These are phyloP conservation scores for Lycia hirtaria DNA, from an alignment of 2,888 invertebrate genomes.

Conservation along the genomic window DNA sequence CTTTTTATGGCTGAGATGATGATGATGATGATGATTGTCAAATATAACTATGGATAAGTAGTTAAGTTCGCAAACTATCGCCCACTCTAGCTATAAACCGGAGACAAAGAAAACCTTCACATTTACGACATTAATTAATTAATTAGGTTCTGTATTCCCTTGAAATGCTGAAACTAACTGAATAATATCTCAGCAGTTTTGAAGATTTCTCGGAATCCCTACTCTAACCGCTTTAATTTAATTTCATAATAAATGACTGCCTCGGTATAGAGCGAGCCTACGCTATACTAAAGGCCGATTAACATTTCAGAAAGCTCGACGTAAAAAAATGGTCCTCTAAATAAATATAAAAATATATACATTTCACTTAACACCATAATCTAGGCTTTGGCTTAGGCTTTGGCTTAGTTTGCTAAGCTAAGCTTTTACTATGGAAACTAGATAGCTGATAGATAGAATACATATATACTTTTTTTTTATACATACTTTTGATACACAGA, in stretches of 20 bases:
- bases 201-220: conserved; percentile 14
- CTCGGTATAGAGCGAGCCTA: conserved; percentile 6
- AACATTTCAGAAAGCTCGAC: not conserved
- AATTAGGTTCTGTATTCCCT: conserved; percentile 13
- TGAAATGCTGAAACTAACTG: conserved; percentile 14
- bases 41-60: not conserved
- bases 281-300: not conserved
- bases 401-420: too few relatives aligned
- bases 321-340: too few relatives aligned
- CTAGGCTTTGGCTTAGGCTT: too few relatives aligned
- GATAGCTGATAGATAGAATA: too few relatives aligned
- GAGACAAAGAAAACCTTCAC: not conserved
- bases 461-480: too few relatives aligned
- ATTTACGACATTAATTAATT: conserved; percentile 11
- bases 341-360: too few relatives aligned
- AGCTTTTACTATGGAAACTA: too few relatives aligned
- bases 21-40: not conserved
- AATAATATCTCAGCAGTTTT: conserved; percentile 5
- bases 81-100: not conserved
- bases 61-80: not conserved
- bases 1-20: too few relatives aligned
- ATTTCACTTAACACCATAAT: too few relatives aligned
- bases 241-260: conserved; percentile 14
- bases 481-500: too few relatives aligned
- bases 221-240: conserved; percentile 11